A percentile compares a stretch with the other conserved stretches of the same genome.
phyloP scores from a whole-genome alignment of 2,888 invertebrate species.

The Nephrotoma guestfalica region DNA sequence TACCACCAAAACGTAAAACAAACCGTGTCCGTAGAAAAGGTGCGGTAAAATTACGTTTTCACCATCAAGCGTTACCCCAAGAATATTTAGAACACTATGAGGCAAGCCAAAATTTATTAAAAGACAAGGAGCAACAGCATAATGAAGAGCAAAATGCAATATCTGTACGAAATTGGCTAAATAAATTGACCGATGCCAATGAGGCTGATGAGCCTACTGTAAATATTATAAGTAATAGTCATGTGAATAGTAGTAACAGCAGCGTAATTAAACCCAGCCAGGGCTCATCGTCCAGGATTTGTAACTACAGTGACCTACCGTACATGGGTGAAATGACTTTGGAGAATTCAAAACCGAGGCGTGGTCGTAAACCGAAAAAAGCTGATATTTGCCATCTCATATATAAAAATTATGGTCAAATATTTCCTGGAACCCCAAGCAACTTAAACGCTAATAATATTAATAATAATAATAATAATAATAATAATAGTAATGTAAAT shows the following conservation, averaged over 20 bases:
- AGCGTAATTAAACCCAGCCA: constrained; percentile 21
- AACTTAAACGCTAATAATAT: constrained; percentile 25
- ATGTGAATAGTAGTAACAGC: constrained; percentile 1
- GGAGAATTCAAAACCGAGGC: constrained; percentile 71
- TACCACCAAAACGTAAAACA: constrained; percentile 14
- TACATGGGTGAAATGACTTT: constrained; percentile 89
- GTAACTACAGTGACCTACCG: constrained; percentile 70
- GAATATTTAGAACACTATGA: constrained; percentile 69
- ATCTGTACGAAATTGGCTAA: constrained; percentile 58
- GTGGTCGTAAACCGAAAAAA: constrained; percentile 82
- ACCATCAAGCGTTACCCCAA: constrained; percentile 63
- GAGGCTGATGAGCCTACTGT: constrained; percentile 29
- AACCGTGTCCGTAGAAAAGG: constrained; percentile 27
- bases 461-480: not conserved
- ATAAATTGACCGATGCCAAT: constrained; percentile 58
- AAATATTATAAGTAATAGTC: constrained; percentile 5
- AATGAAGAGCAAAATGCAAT: constrained; percentile 12
- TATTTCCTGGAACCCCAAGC: constrained; percentile 59
- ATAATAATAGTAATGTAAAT: not conserved
- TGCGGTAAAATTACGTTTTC: constrained; percentile 61
- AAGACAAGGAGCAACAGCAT: constrained; percentile 5
- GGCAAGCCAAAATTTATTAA: constrained; percentile 45
- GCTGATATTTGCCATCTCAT: constrained; percentile 84
- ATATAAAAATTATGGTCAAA: constrained; percentile 82
- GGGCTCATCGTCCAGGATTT: constrained; percentile 31